Percentiles rank a stretch among this genome's conserved stretches.
Evolutionary conservation across 2,113 vertebrate genomes (phyloP).

Genomic region (Oreotrochilus melanogaster): DNA sequence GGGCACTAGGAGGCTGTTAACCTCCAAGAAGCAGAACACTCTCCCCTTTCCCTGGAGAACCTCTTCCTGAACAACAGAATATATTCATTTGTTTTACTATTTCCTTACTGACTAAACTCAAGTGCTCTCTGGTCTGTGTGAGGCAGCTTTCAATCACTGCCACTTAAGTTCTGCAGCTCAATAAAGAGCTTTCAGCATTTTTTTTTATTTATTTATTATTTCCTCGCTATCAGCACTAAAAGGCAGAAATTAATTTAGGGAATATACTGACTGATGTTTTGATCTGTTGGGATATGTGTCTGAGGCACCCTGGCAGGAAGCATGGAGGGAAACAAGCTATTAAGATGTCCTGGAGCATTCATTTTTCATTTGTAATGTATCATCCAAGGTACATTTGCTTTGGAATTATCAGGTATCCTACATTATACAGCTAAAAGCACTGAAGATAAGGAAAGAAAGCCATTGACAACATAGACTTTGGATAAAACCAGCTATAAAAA

Average conservation of each 20-base stretch:
- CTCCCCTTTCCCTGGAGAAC: not conserved
- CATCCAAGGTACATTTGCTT: not conserved
- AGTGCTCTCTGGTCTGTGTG: not conserved
- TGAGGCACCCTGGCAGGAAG: not conserved
- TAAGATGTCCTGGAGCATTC: not conserved
- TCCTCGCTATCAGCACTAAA: not conserved
- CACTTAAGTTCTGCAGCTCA: not conserved
- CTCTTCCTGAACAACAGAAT: not conserved
- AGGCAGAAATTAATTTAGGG: not conserved
- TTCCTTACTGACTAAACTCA: slow-evolving; percentile 37
- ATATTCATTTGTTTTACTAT: not conserved
- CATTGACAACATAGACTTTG: not conserved
- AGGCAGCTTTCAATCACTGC: not conserved
- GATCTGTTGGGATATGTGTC: not conserved
- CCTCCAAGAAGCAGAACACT: not conserved
- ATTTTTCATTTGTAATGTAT: slow-evolving; percentile 31
- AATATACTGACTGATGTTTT: not conserved
- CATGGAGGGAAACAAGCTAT: not conserved
- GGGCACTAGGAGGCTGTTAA: not conserved
- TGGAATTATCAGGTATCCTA: not conserved
- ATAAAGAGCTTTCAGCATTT: not conserved
- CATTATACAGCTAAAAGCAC: not conserved
- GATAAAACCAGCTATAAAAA: slow-evolving; percentile 22
- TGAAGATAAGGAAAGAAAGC: not conserved
- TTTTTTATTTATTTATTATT: not conserved